These are phyloP conservation scores for Hypomecis atomaria DNA, from an alignment of 2,888 invertebrate species.

Conservation along the genomic window DNA sequence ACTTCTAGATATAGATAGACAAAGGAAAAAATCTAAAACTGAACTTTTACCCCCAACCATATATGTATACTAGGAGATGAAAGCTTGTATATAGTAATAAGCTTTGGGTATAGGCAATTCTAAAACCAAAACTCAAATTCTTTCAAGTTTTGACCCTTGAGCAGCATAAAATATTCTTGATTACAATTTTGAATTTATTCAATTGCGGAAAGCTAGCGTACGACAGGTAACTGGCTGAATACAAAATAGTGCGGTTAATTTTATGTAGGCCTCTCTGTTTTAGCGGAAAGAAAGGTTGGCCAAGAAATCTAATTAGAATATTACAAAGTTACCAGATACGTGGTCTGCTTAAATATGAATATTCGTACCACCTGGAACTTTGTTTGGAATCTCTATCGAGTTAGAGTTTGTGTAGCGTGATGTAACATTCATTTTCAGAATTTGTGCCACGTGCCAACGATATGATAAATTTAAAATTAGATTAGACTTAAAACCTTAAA, in stretches of 20 bases:
- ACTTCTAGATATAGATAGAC: no score
- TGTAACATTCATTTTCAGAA: constrained; percentile 39
- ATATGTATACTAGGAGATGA: no score
- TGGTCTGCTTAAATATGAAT: constrained; percentile 45
- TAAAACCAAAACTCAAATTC: no score
- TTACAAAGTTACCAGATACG: constrained; percentile 35
- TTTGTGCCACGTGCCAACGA: constrained; percentile 26
- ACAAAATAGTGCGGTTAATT: constrained; percentile 16
- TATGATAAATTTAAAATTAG: constrained; percentile 13
- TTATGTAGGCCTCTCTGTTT: constrained; percentile 14
- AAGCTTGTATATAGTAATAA: no score
- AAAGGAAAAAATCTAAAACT: no score
- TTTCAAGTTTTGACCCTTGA: no score
- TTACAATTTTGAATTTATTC: no score
- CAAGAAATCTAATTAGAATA: constrained; percentile 26
- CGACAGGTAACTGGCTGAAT: constrained; percentile 4
- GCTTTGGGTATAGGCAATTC: no score
- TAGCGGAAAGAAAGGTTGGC: constrained; percentile 9
- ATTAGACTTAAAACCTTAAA: no score
- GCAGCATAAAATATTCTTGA: no score
- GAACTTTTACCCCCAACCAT: no score
- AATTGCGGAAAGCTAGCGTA: constrained; percentile 1
- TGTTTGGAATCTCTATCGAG: constrained; percentile 40
- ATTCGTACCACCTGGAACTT: constrained; percentile 39
- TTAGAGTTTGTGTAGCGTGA: constrained; percentile 41